These are phyloP conservation scores for Cepaea nemoralis DNA, from an alignment of 1,140 invertebrate genomes.

Conservation along the genomic window DNA sequence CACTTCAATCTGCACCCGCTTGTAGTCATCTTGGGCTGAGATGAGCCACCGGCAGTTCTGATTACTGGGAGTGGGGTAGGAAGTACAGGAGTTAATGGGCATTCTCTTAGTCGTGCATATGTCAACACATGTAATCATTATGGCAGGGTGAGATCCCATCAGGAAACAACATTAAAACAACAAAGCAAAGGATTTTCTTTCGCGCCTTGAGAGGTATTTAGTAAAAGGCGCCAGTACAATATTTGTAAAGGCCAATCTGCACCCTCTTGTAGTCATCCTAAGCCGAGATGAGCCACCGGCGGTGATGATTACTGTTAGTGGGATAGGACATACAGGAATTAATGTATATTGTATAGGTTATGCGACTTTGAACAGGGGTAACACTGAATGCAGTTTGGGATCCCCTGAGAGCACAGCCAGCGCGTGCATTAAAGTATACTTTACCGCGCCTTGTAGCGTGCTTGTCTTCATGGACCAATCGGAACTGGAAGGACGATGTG, in stretches of 20 bases:
- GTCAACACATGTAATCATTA: neutral
- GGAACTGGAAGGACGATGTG: no score
- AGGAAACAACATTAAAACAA: neutral
- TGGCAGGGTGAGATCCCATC: no score
- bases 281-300: constrained; percentile 34
- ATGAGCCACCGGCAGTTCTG: constrained; percentile 42
- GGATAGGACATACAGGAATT: neutral
- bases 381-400: no score
- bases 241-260: constrained; percentile 27
- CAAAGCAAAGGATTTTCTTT: no score
- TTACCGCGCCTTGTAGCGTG: neutral
- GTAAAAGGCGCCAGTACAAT: neutral
- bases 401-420: neutral
- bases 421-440: no score
- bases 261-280: constrained; percentile 10
- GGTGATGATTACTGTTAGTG: constrained; percentile 38
- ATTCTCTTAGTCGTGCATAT: no score
- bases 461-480: neutral
- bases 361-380: no score
- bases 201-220: neutral
- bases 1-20: constrained; percentile 36
- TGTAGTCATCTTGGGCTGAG: neutral
- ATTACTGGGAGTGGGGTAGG: constrained; percentile 28
- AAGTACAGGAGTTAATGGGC: neutral
- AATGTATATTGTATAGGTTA: neutral